Evolutionary conservation across 2,888 invertebrate genomes (phyloP).

Genomic region (Strigamia transsilvanica): DNA sequence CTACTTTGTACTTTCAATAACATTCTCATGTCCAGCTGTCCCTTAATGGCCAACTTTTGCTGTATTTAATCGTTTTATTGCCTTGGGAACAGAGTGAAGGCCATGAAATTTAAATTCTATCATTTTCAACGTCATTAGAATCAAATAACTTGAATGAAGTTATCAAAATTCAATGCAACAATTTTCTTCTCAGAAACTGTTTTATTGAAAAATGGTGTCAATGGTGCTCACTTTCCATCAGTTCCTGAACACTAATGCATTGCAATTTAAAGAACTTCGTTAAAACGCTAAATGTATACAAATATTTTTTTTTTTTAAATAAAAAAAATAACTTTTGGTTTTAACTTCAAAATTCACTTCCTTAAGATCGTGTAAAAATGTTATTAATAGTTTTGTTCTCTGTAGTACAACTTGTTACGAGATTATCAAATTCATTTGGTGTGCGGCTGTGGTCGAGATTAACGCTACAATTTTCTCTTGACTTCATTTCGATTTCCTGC

Average conservation of each 20-base stretch:
- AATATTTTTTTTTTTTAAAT: too few relatives aligned
- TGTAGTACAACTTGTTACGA: background rate
- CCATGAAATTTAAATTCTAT: constrained; percentile 23
- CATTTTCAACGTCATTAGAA: constrained; percentile 18
- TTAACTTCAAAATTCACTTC: background rate
- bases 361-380: background rate
- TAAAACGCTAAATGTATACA: background rate
- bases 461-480: constrained; percentile 42
- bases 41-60: constrained; percentile 31
- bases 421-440: constrained; percentile 23
- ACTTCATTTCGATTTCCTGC: constrained; percentile 49
- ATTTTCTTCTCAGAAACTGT: background rate
- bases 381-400: background rate
- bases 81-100: constrained; percentile 40
- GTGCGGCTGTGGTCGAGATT: constrained; percentile 28
- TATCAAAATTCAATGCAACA: constrained; percentile 21
- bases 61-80: constrained; percentile 33
- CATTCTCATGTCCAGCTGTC: constrained; percentile 44
- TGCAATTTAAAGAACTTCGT: background rate
- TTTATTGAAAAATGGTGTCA: background rate
- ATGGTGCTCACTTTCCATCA: background rate
- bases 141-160: constrained; percentile 17
- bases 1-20: constrained; percentile 33
- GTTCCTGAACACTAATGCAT: background rate
- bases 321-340: background rate